Base-by-base conservation (phyloP, 2,888 invertebrate species). In the Branchellion lobata region DNA sequence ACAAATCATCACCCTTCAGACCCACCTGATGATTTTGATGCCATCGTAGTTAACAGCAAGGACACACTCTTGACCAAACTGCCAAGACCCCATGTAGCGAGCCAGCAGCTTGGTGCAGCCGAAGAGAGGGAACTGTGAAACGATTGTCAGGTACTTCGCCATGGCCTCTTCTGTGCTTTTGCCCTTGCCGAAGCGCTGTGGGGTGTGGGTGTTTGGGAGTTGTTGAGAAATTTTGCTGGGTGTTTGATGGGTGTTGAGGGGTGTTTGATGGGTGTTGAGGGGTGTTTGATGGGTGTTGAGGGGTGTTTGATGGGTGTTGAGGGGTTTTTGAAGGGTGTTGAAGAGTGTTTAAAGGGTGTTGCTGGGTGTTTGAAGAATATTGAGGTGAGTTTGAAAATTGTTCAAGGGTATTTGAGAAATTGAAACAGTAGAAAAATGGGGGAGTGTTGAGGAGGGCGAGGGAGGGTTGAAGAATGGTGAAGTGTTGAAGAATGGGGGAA, bases 101-200 rank as follows among this genome's bases (percentile, higher is more conserved):
- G 96, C 96, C 18, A 92, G 92, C 89, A 93, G 79, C 78, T 93
- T 90, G 53, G 94, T 93, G 80, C 94, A 93, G 5, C 94, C 94
- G 83, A 94, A 94, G 0, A 96, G 90, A 0, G 96, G 95, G 87
- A 95, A 96, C 88, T 96, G 96, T 94, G 96, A 96, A 3, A 96
- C 96, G 85, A 95, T 95, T 0, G 95, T 94, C 81, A 96, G 89
- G 87, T 96, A 96, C 82, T 96, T 89, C 31, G 95, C 95, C 89
- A 96, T 96, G 27, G 81, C 81, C 2, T 82, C 82, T 27, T 27
- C 57, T n/a, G 36, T 24, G 18, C 75, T 69, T 61, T 82, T 82
- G 27, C 36, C 79, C 40, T 76, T 73, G 21, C 82, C 82, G 61
- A 69, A 81, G n/a, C 81, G 57, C 82, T 82, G 96, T 82, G 86